Evolutionary conservation across 64 coral and sea anemone species (phyloP).

Genomic region (Montipora capricornis): DNA sequence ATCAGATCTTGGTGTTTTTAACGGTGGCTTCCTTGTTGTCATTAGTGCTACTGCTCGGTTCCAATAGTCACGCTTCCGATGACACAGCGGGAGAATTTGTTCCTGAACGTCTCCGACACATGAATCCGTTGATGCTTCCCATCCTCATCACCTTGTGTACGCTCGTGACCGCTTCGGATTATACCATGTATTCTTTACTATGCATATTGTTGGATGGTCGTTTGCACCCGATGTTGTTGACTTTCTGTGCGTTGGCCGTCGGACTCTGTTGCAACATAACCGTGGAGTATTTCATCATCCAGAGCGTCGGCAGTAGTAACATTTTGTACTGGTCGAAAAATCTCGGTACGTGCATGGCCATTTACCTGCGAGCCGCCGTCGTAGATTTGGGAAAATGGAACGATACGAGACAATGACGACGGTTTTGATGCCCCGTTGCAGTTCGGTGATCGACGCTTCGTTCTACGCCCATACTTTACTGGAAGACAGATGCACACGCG

Average conservation of each 20-base stretch:
- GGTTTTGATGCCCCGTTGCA: neutral
- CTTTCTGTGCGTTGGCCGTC: neutral
- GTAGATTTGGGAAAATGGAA: neutral
- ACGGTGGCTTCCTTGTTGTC: neutral
- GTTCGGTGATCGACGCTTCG: neutral
- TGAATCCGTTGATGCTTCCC: neutral
- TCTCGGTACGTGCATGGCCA: neutral
- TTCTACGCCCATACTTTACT: neutral
- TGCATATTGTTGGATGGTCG: neutral
- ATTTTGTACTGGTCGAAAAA: neutral
- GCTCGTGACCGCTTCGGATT: neutral
- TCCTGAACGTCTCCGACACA: neutral
- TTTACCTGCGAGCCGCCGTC: neutral
- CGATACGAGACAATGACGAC: neutral
- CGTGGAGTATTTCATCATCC: neutral
- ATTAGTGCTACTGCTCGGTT: neutral
- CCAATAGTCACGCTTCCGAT: neutral
- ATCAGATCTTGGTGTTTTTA: neutral
- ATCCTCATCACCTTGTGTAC: neutral
- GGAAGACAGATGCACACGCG: neutral
- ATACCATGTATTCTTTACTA: neutral
- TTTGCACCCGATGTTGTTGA: neutral
- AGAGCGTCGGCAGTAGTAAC: neutral
- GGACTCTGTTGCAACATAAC: neutral
- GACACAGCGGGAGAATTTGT: neutral